A percentile compares a stretch with the other conserved stretches of the same genome.
Conservation (phyloP, 2,888 invertebrate species). For the Heliconius charithonia region DNA sequence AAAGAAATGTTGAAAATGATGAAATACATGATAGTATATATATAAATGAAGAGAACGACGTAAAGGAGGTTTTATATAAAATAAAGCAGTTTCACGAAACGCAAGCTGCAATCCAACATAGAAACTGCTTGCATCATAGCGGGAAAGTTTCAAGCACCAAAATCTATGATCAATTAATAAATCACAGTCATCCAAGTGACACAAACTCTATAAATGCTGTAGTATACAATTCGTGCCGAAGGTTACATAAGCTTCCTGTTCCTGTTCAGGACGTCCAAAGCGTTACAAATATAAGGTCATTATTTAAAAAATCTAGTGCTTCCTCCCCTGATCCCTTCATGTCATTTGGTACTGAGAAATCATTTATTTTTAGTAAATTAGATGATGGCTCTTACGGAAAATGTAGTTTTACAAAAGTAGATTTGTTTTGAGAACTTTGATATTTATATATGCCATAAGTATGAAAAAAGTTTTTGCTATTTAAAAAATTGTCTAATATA, state of each 20-base stretch:
- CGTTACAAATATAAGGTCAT: conserved; percentile 52
- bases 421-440: background rate
- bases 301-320: conserved; percentile 51
- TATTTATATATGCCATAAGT: background rate
- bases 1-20: conserved; percentile 59
- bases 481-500: background rate
- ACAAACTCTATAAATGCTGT: conserved; percentile 45
- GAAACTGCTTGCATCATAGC: conserved; percentile 47
- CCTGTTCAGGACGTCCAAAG: conserved; percentile 49
- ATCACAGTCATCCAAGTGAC: conserved; percentile 54
- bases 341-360: conserved; percentile 36
- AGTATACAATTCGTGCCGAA: conserved; percentile 29
- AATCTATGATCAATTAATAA: conserved; percentile 58
- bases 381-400: conserved; percentile 49
- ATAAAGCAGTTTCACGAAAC: conserved; percentile 59
- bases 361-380: conserved; percentile 51
- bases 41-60: conserved; percentile 58
- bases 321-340: conserved; percentile 27
- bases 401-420: conserved; percentile 37
- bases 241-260: conserved; percentile 32
- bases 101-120: conserved; percentile 58
- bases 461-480: background rate
- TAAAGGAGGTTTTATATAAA: conserved; percentile 57
- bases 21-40: conserved; percentile 55
- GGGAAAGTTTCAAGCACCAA: conserved; percentile 53